Percentiles rank a stretch among this genome's conserved stretches.
Evolutionary conservation across 2,113 vertebrate species (phyloP).

Genomic region (Columbina picui): DNA sequence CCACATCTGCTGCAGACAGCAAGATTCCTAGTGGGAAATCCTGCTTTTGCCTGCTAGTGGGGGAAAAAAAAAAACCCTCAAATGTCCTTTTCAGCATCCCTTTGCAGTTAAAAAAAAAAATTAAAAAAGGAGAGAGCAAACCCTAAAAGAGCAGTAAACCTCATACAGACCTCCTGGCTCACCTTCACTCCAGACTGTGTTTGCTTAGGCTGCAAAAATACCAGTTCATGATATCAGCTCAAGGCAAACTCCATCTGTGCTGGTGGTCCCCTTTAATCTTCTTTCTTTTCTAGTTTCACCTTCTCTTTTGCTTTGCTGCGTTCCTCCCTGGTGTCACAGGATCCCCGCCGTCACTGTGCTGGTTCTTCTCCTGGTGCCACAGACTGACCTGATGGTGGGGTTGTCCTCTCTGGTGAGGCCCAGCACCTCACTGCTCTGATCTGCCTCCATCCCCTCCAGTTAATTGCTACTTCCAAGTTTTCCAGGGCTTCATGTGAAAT

Average conservation of each 20-base stretch:
- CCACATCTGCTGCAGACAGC: neutral
- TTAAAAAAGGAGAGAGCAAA: neutral
- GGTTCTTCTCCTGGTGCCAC: neutral
- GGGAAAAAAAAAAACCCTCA: neutral
- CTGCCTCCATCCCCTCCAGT: neutral
- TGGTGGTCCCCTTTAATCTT: neutral
- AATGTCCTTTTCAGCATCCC: neutral
- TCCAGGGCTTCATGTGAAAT: neutral
- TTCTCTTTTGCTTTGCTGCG: neutral
- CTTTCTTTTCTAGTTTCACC: neutral
- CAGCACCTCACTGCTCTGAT: neutral
- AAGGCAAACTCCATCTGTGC: neutral
- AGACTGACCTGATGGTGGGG: neutral
- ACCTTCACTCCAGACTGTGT: neutral
- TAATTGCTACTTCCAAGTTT: neutral
- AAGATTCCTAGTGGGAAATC: neutral
- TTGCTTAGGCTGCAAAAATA: constrained; percentile 33
- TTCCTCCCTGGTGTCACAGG: neutral
- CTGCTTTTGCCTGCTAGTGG: neutral
- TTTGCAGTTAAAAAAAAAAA: neutral
- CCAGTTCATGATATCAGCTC: neutral
- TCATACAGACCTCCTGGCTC: neutral
- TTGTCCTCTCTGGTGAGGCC: neutral
- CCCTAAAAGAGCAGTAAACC: neutral
- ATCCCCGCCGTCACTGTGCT: accelerated